Evolutionary conservation across 2,113 vertebrate genomes (phyloP), one percentile per base, ranked within the genome.

Genomic region (Zapornia atra): DNA sequence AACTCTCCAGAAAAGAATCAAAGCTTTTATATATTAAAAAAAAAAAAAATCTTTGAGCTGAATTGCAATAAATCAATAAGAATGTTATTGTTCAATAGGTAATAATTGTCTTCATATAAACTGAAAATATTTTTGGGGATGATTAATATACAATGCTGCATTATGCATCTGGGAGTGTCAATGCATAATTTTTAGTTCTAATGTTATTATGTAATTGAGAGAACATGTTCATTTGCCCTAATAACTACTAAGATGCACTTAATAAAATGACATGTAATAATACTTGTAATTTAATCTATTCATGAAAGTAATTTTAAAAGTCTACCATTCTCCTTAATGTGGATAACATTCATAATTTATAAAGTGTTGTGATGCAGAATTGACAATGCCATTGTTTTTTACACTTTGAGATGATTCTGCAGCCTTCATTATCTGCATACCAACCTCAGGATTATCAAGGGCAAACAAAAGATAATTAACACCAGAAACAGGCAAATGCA

Each of bases 401-500:
- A 98, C 97, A 98, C 98, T 98, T 98, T 98, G 98, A 97, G 97
- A 98, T 99, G 98, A 99, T 99, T 99, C 98, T 98, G 96, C 98
- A 98, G 98, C 97, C 98, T 99, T 99, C 98, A 98, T 99, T 99
- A 99, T 98, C 97, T 98, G 98, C 98, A 98, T 98, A 98, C 98
- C 98, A 98, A 99, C 98, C 98, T 98, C 97, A 94, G 98, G 98
- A 99, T 99, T 99, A 99, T 98, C 98, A 98, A 99, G 98, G 98
- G 99, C 99, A 99, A 99, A 99, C 99, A 99, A 99, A 99, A 99
- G 99, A 99, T 99, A 99, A 99, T 99, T 99, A 99, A 99, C 98
- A 98, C 95, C 97, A 98, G 98, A 98, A 98, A 98, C 97, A 97
- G 98, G 97, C 95, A 98, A 98, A 97, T 96, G 98, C 98, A 97